Base-by-base conservation (phyloP, 1,140 invertebrate species). In the Drosophila teissieri region DNA sequence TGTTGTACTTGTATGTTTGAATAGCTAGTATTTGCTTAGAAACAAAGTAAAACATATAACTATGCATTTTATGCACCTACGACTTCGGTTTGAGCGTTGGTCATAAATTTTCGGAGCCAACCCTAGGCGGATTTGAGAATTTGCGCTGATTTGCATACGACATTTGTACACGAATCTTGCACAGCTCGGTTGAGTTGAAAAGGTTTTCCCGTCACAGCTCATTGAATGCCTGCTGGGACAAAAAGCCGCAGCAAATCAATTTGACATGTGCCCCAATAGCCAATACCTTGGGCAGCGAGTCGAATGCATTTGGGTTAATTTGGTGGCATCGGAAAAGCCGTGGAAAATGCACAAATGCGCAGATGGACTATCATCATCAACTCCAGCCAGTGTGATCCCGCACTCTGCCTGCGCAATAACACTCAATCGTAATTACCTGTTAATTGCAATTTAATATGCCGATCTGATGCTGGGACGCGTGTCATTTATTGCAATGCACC, bases 361-460 rank as follows among this genome's bases (percentile, higher is more conserved):
- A 65, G 31, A 70, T 56, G 42, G 51, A 39, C 14, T 39, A 12
- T 39, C 65, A 44, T 45, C 27, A 49, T n/a, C 24, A n/a, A 14
- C 45, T 10, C 10, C 42, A 65, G 11, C 15, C 10, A 45, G 17
- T 67, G 17, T 67, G 4, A 39, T 39, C 14, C 37, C 37, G 31
- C 31, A 10, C 31, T 31, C 39, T 37, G 39, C 42, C 37, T 44
- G 65, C 36, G 24, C 62, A 56, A 70, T 56, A 48, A 70, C 36
- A 64, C 53, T 78, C 73, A 51, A 24, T 24, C 5, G 45, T 63
- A 77, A 77, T 77, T 75, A 83, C 74, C 75, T 89, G 85, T 73
- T 89, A 89, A 89, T 89, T 84, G 61, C 54, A 42, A 72, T 74
- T 80, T 84, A 89, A 89, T 89, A 72, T 89, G 77, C 65, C 51